Base-by-base conservation (phyloP, 2,113 vertebrate species). In the Perca schrenkii region DNA sequence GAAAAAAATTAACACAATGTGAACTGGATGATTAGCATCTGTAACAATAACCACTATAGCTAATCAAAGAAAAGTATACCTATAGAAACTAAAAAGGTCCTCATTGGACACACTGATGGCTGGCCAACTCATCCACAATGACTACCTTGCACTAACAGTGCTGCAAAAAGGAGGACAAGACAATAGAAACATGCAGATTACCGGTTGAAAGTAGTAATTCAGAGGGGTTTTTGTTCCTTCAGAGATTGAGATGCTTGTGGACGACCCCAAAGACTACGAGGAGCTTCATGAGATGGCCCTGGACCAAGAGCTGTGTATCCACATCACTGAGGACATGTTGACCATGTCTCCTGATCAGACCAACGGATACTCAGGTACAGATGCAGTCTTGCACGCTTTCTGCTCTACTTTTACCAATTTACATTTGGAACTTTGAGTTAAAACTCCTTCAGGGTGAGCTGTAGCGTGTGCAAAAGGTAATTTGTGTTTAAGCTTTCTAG, bases 191-290 rank as follows among this genome's bases (percentile, higher is more conserved):
- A 11, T 43, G 10, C 40, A 43, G 10, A 43, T 43, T 43, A 34
- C 4, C 3, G 5, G 25, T n/a, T 34, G 2, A 14, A 61, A 52
- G 40, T 6, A 7, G 12, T 17, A 17, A 7, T 15, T 28, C 6
- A n/a, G 6, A 0, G 13, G 6, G 49, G 47, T 74, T 19, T 58
- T 58, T 75, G 12, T 63, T 54, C 60, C 74, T 64, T 49, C 90
- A 99, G 98, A 99, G 91, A 98, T 99, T 1, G 98, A 99, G 94
- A 99, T 99, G 98, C 89, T 99, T 93, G 98, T 99, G 36, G 98
- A 99, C 56, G 98, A 99, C 91, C 98, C 98, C 50, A 97, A 97
- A 92, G 98, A 99, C 89, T 97, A 99, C 75, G 97, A 98, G 91
- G 97, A 96, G 76, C 95, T 97, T 5, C 95, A 96, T 0, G 97